Evolutionary conservation across 64 coral and sea anemone genomes (phyloP), one percentile per base, ranked within the genome.

Genomic region (Porites lutea): DNA sequence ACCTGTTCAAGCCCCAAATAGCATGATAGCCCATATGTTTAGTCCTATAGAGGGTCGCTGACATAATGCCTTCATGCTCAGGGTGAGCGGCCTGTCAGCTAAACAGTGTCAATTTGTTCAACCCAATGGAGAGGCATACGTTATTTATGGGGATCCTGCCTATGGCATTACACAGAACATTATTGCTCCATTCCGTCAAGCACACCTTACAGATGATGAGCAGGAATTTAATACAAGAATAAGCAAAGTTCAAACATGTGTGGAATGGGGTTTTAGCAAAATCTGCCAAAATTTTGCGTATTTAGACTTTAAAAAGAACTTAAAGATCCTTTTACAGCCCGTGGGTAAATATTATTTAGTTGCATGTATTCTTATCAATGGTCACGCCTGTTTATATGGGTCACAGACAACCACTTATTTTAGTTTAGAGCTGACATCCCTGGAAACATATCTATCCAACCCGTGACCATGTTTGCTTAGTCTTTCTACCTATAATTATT

Each of bases 91-190:
- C 75, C 88, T 68, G 75, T 90, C 75, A 90, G 75, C 47, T 65
- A 79, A 90, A 80, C 88, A 80, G 88, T 46, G 74, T 12, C 74
- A 48, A 79, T 79, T 79, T 79, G 77, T 79, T 79, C 77, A 79
- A 79, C 46, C 86, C 77, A 94, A 54, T 89, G 92, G 83, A 37
- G 75, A 93, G 86, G 86, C 77, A 74, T 93, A 88, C 16, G 75
- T 87, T 22, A 93, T 93, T 71, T 88, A 93, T 81, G 74, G 83
- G 18, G 77, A 93, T 60, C 92, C 92, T 81, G 92, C 84, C 52
- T 93, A 93, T 82, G 85, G 92, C 44, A 44, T 93, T 57, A 75
- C 86, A 48, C 75, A 60, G n/a, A 93, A 88, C 65, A 93, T 93
- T 21, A 13, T 93, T 58, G 13, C 92, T 72, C 92, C 92, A 50